Conservation (phyloP, 2,113 vertebrate species). For the Erythrocercus mccallii region DNA sequence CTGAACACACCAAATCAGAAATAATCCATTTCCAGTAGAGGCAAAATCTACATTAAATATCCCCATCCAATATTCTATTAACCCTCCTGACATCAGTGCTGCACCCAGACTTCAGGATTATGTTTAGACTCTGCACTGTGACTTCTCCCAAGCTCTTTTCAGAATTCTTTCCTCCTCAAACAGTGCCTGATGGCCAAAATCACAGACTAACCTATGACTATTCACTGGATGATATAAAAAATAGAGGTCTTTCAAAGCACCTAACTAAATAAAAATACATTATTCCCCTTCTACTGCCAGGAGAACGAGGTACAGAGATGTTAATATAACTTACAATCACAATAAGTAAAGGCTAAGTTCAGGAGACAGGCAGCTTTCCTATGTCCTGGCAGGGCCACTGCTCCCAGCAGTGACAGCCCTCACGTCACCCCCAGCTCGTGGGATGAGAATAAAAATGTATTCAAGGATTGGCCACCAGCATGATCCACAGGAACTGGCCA, state of each 20-base stretch:
- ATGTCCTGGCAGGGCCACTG: background rate
- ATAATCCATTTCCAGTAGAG: background rate
- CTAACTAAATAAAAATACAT: slow-evolving; percentile 12
- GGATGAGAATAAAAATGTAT: background rate
- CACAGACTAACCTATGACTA: background rate
- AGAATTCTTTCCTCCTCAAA: background rate
- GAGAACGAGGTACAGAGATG: slow-evolving; percentile 31
- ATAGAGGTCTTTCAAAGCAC: slow-evolving; percentile 48
- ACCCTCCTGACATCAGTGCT: background rate
- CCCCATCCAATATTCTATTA: background rate
- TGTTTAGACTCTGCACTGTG: background rate
- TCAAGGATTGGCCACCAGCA: background rate
- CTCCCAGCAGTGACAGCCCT: background rate
- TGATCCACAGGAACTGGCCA: background rate
- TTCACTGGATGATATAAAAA: background rate
- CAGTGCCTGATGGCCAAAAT: background rate
- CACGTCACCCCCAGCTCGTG: background rate
- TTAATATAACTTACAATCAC: slow-evolving; percentile 32
- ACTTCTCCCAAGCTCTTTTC: slow-evolving; percentile 5
- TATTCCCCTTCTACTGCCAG: background rate
- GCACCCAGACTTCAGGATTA: background rate
- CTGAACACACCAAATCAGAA: background rate
- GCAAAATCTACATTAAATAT: background rate
- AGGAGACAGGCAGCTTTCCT: slow-evolving; percentile 28
- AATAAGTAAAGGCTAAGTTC: slow-evolving; percentile 37